Evolutionary conservation across 2,888 invertebrate genomes (phyloP).

Genomic region (Toxonevra muliebris): DNA sequence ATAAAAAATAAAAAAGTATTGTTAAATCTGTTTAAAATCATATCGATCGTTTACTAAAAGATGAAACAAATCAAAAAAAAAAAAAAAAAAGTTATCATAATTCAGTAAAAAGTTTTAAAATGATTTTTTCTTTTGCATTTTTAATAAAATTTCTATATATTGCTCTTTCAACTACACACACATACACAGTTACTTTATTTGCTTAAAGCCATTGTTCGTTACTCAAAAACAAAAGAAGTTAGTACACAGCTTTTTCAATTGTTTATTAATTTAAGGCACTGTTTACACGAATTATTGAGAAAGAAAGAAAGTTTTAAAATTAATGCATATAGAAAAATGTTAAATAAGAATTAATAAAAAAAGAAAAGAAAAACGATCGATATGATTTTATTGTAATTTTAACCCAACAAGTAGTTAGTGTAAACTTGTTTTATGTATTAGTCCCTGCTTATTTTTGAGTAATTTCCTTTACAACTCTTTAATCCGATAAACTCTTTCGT

Average conservation of each 20-base stretch:
- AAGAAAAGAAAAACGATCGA: no score
- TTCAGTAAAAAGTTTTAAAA: constrained; percentile 32
- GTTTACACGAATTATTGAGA: constrained; percentile 38
- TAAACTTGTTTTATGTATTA: no score
- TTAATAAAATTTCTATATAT: constrained; percentile 9
- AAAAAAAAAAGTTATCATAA: background rate
- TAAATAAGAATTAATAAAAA: no score
- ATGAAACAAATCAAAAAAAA: background rate
- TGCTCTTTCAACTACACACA: background rate
- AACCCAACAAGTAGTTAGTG: no score
- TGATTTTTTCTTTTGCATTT: constrained; percentile 6
- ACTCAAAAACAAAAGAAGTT: background rate
- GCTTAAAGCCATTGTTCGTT: background rate
- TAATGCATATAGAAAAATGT: no score
- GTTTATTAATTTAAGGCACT: constrained; percentile 52
- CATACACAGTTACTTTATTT: background rate
- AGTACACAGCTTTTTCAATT: background rate
- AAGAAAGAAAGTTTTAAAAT: background rate
- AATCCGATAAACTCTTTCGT: no score
- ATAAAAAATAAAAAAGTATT: no score
- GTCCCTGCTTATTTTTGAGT: no score
- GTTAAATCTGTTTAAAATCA: constrained; percentile 43
- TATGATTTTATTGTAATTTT: no score
- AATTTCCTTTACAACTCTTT: no score
- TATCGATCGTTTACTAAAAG: background rate